Evolutionary conservation across 2,797 vertebrate genomes (phyloP), one percentile per base, ranked within the genome.

Genomic region (Phalanger gymnotis): DNA sequence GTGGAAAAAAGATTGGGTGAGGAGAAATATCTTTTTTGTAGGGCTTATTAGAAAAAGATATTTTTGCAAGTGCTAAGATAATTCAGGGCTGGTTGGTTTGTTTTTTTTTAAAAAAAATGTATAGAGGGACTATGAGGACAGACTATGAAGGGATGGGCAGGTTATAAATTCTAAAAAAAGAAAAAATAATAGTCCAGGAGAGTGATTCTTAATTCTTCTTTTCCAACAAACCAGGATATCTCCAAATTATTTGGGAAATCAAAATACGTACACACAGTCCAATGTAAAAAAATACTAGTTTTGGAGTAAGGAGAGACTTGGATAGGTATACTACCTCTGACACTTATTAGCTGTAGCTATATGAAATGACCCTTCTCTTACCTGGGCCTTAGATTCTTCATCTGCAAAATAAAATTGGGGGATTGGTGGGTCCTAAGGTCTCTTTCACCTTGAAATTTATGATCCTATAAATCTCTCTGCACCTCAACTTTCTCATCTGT

Each of bases 401-500:
- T 40, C n/a, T 73, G 19, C 14, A 57, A 95, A 94, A 93, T 90
- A 90, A 91, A 81, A 47, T 47, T 19, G 28, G 10, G 73, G 40
- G 10, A 40, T 87, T 51, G 40, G 40, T 87, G 40, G 40, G 0
- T 87, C 53, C 11, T 14, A 92, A 92, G 54, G 40, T 51, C 40
- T 14, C 7, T 40, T 40, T 47, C 19, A 81, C 28, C 66, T 28
- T 92, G 19, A 73, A 40, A 54, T 89, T 54, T 95, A 91, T 52
- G 14, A 13, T 51, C 51, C 14, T 40, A 58, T 90, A 96, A 66
- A 95, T 40, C 6, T 47, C 30, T 95, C 28, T 91, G 47, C 10
- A 16, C 30, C 25, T 57, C 91, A 94, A 90, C 55, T 93, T 92
- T 53, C 92, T 54, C 58, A 94, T 47, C 95, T 95, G 52, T 81